Evolutionary conservation across 2,888 invertebrate genomes (phyloP).

Genomic region (Machimus rusticus): DNA sequence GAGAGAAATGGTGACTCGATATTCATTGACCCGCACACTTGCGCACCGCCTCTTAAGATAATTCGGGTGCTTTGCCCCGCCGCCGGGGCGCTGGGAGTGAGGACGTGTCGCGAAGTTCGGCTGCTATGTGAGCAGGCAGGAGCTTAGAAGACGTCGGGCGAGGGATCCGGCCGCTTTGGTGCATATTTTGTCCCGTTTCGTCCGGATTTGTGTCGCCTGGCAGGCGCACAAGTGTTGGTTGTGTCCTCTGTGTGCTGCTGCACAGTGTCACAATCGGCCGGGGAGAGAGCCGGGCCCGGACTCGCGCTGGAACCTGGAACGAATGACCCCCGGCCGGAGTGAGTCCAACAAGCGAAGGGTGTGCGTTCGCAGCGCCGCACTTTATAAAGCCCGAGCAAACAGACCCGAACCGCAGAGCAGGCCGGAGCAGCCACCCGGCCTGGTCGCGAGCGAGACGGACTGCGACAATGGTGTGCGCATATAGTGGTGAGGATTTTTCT

Average conservation of each 20-base stretch:
- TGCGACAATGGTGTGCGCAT: constrained; percentile 4
- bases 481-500: constrained; percentile 34
- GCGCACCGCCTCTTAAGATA: neutral
- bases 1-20: constrained; percentile 15
- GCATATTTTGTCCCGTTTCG: constrained; percentile 13
- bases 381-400: constrained; percentile 8
- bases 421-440: neutral
- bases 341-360: neutral
- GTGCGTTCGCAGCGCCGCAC: constrained; percentile 36
- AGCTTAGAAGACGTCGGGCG: constrained; percentile 14
- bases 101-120: neutral
- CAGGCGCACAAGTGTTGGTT: neutral
- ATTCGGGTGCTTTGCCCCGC: neutral
- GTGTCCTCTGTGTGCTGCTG: neutral
- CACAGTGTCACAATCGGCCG: neutral
- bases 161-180: constrained; percentile 2
- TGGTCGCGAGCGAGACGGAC: neutral
- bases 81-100: neutral
- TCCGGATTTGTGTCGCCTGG: neutral
- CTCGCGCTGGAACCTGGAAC: neutral
- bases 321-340: constrained; percentile 7
- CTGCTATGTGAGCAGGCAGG: constrained; percentile 12
- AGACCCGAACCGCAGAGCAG: neutral
- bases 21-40: constrained; percentile 10
- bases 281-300: neutral